Evolutionary conservation across 2,113 vertebrate species (phyloP), one percentile per base, ranked within the genome.

Genomic region (Ploceus nigricollis): DNA sequence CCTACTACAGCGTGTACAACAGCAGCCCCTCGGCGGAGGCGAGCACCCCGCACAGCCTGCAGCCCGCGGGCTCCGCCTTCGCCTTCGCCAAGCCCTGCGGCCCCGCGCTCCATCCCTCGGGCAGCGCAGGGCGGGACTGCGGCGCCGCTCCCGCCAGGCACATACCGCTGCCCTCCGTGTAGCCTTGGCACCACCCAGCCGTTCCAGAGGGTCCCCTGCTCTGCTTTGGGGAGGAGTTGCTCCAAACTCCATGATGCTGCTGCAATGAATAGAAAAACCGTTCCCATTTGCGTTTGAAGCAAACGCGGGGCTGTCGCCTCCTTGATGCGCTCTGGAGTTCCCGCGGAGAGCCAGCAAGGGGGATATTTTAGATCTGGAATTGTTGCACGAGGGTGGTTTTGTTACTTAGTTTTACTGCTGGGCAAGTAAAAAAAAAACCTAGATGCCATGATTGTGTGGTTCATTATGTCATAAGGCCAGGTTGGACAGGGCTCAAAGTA

Each of bases 1-100:
- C 99, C 37, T 99, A 99, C 93, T 99, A 99, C 95, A 99, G 99
- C 77, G 99, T 99, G 93, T 99, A 99, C 68, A 99, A 99, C 97
- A 99, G 98, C 98, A 99, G 96, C 90, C 99, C 98, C 71, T 98
- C 98, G 24, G 98, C 95, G 44, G 98, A 98, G 51, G 96, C 86
- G 40, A 99, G 98, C 97, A 98, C 98, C 27, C 98, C 99, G 0
- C 98, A 96, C 19, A 98, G 98, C 97, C 93, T 99, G 37, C 99
- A 99, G 94, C 99, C 98, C 0, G 95, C 97, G 14, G 98, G 96
- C 95, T 98, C 98, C 8, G 94, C 98, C 2, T 99, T 99, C 7
- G 98, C 97, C 16, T 99, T 99, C 77, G 97, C 98, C 90, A 99
- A 98, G 78, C 99, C 99, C 4, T 99, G 98, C 20, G 51, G 98